Conservation (phyloP, 2,888 invertebrate species). For the Diadegma fenestrale region DNA sequence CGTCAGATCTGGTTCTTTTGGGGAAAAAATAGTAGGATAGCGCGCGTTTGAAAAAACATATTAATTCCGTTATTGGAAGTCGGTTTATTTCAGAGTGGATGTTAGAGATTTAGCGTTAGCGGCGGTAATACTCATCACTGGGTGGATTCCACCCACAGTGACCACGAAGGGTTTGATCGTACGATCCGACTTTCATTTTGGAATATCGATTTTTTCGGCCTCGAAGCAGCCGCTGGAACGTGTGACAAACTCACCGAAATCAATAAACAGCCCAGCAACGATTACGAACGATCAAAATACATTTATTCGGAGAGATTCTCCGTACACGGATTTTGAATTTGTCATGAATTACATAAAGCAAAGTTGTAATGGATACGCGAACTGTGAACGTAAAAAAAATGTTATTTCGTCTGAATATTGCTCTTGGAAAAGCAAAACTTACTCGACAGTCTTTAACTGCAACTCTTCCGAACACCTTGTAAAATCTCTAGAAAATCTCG, state of each 20-base stretch:
- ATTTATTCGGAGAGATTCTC: constrained; percentile 8
- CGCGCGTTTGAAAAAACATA: too few relatives aligned
- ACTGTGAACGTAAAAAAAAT: constrained; percentile 5
- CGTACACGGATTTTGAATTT: constrained; percentile 9
- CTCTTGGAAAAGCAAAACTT: constrained; percentile 3
- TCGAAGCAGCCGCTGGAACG: background rate
- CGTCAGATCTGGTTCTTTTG: too few relatives aligned
- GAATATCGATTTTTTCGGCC: background rate
- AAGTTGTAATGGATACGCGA: background rate
- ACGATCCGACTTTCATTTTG: background rate
- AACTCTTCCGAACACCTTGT: background rate
- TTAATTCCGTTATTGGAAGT: too few relatives aligned
- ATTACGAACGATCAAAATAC: constrained; percentile 8
- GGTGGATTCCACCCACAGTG: too few relatives aligned
- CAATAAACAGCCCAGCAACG: background rate
- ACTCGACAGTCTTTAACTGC: background rate
- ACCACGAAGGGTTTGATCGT: too few relatives aligned
- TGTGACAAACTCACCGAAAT: background rate
- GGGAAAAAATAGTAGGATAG: too few relatives aligned
- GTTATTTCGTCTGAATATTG: background rate
- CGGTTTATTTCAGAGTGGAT: too few relatives aligned
- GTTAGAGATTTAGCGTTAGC: too few relatives aligned
- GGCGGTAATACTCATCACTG: too few relatives aligned
- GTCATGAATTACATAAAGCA: constrained; percentile 9
- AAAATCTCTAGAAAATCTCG: constrained; percentile 12